Conservation (phyloP, 1,140 invertebrate genomes). For the Ditylenchus dipsaci region DNA sequence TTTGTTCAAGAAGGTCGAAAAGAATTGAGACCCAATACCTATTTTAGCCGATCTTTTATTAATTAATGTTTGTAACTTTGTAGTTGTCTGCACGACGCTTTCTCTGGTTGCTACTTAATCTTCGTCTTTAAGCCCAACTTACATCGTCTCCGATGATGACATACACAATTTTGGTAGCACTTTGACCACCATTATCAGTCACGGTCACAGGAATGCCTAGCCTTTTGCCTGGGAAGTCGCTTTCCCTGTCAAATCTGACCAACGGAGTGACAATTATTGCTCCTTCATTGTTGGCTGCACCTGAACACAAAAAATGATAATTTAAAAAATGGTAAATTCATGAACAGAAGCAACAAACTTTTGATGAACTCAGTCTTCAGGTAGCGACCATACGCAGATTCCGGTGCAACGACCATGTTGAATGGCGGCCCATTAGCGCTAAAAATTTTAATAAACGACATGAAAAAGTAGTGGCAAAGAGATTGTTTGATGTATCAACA, state of each 20-base stretch:
- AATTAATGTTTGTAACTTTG: too few relatives aligned
- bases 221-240: conserved; percentile 44
- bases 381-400: conserved; percentile 40
- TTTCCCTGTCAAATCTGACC: conserved; percentile 49
- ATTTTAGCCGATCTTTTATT: too few relatives aligned
- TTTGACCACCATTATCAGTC: conserved; percentile 41
- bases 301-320: conserved; percentile 23
- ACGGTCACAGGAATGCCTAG: conserved; percentile 50
- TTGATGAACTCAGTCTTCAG: conserved; percentile 46
- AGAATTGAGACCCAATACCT: too few relatives aligned
- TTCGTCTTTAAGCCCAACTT: neutral
- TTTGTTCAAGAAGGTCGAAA: too few relatives aligned
- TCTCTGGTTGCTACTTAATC: too few relatives aligned
- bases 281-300: conserved; percentile 46
- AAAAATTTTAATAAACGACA: conserved; percentile 9
- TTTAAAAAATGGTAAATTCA: conserved; percentile 2
- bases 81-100: too few relatives aligned
- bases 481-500: too few relatives aligned
- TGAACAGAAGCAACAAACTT: conserved; percentile 3
- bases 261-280: conserved; percentile 50
- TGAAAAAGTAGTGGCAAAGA: neutral
- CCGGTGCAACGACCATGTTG: conserved; percentile 41
- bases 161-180: conserved; percentile 39
- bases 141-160: conserved; percentile 56
- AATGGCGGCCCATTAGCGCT: conserved; percentile 55